Conservation (phyloP, 2,797 vertebrate species). For the Chromobotia macracanthus region DNA sequence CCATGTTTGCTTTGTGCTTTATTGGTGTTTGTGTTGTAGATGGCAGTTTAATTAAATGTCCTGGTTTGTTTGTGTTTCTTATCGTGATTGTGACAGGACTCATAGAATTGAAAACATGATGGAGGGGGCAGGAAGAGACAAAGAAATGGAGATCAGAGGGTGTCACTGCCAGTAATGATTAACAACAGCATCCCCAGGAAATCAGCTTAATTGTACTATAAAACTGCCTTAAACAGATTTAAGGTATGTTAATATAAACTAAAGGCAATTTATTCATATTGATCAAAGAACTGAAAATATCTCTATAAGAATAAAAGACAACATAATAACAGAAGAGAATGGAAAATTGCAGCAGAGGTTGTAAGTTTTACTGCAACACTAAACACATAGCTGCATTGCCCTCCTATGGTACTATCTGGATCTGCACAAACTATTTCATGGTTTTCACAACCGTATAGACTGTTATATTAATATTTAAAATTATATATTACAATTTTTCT, state of each 20-base stretch:
- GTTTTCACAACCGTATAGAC: neutral
- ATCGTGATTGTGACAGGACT: conserved; percentile 49
- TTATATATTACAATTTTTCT: too few species aligned
- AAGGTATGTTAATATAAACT: neutral
- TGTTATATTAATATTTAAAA: too few species aligned
- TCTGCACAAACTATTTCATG: conserved; percentile 6
- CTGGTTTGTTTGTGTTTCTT: conserved; percentile 58
- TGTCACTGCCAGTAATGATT: conserved; percentile 17
- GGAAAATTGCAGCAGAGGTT: neutral
- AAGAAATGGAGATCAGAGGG: conserved; percentile 54
- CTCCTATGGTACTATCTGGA: conserved; percentile 48
- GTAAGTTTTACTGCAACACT: neutral
- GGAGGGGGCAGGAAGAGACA: conserved; percentile 33
- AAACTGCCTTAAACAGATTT: conserved; percentile 10
- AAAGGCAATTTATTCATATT: neutral
- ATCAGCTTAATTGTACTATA: conserved; percentile 19
- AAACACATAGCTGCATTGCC: conserved; percentile 34
- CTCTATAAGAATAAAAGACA: neutral
- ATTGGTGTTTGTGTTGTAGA: conserved; percentile 30
- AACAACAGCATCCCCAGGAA: conserved; percentile 5
- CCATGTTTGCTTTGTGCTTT: conserved; percentile 43
- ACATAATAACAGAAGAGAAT: neutral
- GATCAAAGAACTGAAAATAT: neutral
- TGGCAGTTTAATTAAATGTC: conserved; percentile 54
- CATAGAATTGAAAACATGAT: conserved; percentile 57